Conservation (phyloP, 2,113 vertebrate genomes). For the Collichthys lucidus region DNA sequence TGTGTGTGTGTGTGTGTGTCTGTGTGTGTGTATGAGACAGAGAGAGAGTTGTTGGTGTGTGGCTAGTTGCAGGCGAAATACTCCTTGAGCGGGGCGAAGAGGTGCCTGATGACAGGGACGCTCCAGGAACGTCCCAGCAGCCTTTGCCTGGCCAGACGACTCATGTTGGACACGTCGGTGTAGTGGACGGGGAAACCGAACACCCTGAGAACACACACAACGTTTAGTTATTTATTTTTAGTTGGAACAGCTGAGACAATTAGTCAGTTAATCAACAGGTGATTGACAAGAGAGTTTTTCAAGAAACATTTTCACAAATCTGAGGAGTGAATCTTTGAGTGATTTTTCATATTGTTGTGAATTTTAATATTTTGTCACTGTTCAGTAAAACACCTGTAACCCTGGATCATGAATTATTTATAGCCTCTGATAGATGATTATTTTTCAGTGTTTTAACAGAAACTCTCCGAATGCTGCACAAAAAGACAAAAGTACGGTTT, state of each 20-base stretch:
- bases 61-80: conserved; percentile 97
- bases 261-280: not conserved
- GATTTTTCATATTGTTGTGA: no score
- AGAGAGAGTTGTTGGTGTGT: conserved; percentile 27
- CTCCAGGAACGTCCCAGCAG: conserved; percentile 98
- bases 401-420: not conserved
- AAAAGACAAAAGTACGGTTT: not conserved
- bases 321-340: no score
- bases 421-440: not conserved
- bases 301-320: no score
- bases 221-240: not conserved
- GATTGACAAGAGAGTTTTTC: no score
- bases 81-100: conserved; percentile 98
- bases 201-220: conserved; percentile 83
- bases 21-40: conserved; percentile 13
- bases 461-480: not conserved
- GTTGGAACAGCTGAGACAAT: not conserved
- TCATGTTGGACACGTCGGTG: conserved; percentile 99
- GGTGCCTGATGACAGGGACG: conserved; percentile 97
- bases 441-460: not conserved
- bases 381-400: not conserved
- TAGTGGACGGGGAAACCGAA: conserved; percentile 99
- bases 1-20: conserved; percentile 46
- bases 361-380: no score
- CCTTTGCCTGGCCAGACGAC: conserved; percentile 97